Percentiles rank a stretch among this genome's conserved stretches.
These are phyloP conservation scores for Andrena camellia DNA, from an alignment of 2,888 invertebrate species.

Conservation along the genomic window DNA sequence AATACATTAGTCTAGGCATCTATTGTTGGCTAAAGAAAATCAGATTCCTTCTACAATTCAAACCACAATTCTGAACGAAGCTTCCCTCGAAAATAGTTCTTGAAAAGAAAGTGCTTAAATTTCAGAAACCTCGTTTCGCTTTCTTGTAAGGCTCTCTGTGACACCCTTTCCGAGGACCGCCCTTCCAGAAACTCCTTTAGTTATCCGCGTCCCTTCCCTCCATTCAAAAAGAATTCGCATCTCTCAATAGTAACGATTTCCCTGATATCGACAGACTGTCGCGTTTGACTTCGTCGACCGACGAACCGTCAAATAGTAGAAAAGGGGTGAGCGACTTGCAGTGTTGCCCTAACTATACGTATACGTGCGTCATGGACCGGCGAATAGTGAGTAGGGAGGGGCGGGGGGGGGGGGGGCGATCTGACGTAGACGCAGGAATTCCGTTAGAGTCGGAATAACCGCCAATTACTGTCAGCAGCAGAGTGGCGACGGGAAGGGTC, in stretches of 20 bases:
- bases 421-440: conserved; percentile 75
- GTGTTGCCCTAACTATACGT: conserved; percentile 41
- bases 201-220: not conserved
- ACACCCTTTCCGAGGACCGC: no score
- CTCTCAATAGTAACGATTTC: conserved; percentile 15
- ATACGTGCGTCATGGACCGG: conserved; percentile 28
- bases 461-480: conserved; percentile 83
- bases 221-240: not conserved
- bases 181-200: not conserved
- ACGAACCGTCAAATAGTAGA: conserved; percentile 18
- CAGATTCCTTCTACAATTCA: not conserved
- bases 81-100: not conserved
- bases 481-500: conserved; percentile 67
- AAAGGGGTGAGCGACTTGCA: conserved; percentile 21
- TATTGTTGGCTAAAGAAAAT: not conserved
- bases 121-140: not conserved
- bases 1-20: not conserved
- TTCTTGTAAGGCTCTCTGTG: no score
- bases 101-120: not conserved
- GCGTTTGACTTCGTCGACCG: conserved; percentile 14
- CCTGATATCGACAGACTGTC: conserved; percentile 35
- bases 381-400: conserved; percentile 16
- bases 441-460: conserved; percentile 77
- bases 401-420: conserved; percentile 55
- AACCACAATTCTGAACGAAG: not conserved